Conservation (phyloP, 2,797 vertebrate species). For the Cyclopterus lumpus region DNA sequence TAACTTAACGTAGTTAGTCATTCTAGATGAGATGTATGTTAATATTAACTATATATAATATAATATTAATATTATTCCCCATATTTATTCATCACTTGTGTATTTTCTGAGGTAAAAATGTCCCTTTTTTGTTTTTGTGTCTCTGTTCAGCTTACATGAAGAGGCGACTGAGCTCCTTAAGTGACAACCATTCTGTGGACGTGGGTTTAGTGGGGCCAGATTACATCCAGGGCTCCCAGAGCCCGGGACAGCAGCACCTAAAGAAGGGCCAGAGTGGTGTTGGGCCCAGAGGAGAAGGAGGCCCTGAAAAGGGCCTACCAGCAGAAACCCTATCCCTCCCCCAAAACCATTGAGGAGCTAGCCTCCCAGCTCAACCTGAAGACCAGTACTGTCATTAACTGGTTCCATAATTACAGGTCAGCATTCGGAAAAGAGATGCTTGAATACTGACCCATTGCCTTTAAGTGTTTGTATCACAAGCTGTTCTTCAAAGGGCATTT, state of each 20-base stretch:
- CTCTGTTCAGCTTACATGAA: constrained; percentile 92
- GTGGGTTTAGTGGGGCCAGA: constrained; percentile 84
- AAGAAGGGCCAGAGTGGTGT: constrained; percentile 96
- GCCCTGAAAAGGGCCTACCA: constrained; percentile 97
- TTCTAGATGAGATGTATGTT: background rate
- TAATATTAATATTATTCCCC: too few relatives aligned
- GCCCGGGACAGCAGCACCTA: constrained; percentile 91
- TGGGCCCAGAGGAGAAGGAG: constrained; percentile 96
- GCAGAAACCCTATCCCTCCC: constrained; percentile 99
- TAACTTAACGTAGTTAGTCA: background rate
- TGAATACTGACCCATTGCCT: background rate
- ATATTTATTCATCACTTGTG: background rate
- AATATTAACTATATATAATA: too few relatives aligned
- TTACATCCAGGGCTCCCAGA: constrained; percentile 91
- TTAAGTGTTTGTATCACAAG: background rate
- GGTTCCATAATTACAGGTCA: constrained; percentile 99
- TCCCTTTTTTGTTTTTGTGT: constrained; percentile 49
- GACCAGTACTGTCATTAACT: constrained; percentile 99
- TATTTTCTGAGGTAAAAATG: constrained; percentile 5
- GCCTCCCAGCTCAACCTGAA: constrained; percentile 99
- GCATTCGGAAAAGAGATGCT: constrained; percentile 23
- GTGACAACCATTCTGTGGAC: constrained; percentile 91
- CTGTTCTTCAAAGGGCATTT: background rate
- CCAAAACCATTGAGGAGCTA: constrained; percentile 99
- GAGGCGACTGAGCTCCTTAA: constrained; percentile 93